Evolutionary conservation across 92 coral and sea anemone species (phyloP).

Genomic region (Siderastrea radians): DNA sequence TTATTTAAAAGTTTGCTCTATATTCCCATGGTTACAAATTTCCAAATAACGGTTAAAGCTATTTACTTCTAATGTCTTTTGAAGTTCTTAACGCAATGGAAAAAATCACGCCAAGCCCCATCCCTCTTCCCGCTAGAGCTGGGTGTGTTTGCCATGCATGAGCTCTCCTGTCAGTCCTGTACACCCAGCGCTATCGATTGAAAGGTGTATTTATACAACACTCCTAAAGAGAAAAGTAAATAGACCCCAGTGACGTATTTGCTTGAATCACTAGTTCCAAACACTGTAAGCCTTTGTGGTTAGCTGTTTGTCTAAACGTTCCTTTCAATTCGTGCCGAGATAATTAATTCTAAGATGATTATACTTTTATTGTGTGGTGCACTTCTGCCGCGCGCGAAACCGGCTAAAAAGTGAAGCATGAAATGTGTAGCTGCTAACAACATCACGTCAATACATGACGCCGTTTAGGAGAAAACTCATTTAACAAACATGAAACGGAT

Average conservation of each 20-base stretch:
- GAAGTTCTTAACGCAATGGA: too few relatives aligned
- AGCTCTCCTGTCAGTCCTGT: constrained; percentile 32
- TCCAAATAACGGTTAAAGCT: neutral
- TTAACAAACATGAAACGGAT: neutral
- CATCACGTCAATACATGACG: neutral
- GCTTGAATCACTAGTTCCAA: constrained; percentile 47
- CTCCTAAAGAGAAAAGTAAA: constrained; percentile 60
- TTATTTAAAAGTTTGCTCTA: neutral
- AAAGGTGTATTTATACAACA: constrained; percentile 56
- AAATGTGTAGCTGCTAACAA: neutral
- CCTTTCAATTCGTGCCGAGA: constrained; percentile 27
- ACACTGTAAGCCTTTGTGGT: constrained; percentile 56
- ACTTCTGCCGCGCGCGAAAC: neutral
- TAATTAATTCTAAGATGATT: constrained; percentile 27
- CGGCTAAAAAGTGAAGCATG: neutral
- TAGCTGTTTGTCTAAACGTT: constrained; percentile 56
- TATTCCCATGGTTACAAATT: neutral
- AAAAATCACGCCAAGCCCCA: neutral
- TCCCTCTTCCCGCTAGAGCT: neutral
- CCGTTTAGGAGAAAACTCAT: neutral
- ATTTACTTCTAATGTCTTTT: neutral
- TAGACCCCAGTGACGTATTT: constrained; percentile 54
- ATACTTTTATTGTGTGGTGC: neutral
- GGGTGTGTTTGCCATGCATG: neutral
- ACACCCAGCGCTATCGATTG: constrained; percentile 54